These are phyloP conservation scores for Aromia moschata DNA, from an alignment of 2,888 invertebrate species.

Conservation along the genomic window DNA sequence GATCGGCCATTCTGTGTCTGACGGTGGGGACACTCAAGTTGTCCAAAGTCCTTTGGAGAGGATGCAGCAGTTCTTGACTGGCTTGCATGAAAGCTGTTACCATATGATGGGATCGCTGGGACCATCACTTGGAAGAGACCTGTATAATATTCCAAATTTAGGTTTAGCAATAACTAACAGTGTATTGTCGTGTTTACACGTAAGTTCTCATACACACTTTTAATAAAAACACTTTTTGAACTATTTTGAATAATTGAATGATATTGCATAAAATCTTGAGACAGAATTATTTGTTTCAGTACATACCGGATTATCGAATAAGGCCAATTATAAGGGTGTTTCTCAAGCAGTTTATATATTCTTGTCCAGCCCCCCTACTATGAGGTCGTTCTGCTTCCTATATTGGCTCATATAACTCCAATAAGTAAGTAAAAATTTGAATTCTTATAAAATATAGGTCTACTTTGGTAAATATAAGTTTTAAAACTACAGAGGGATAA, in stretches of 20 bases:
- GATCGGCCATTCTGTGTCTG: constrained; percentile 56
- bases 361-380: constrained; percentile 87
- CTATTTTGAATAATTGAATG: too few species aligned
- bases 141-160: constrained; percentile 81
- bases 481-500: too few species aligned
- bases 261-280: too few species aligned
- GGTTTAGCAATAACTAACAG: constrained; percentile 78
- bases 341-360: constrained; percentile 84
- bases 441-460: background rate
- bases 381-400: constrained; percentile 78
- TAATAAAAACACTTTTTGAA: too few species aligned
- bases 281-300: constrained; percentile 63
- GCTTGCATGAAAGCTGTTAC: constrained; percentile 83
- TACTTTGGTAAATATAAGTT: too few species aligned
- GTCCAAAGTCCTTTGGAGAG: constrained; percentile 73
- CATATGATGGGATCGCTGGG: constrained; percentile 83
- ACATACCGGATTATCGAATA: constrained; percentile 86
- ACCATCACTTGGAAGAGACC: constrained; percentile 82
- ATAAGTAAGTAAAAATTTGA: constrained; percentile 70
- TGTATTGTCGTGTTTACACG: constrained; percentile 74
- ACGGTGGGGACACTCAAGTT: constrained; percentile 54
- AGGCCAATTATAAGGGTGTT: constrained; percentile 85
- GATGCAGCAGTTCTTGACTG: constrained; percentile 85
- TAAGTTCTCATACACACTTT: too few species aligned
- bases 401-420: constrained; percentile 80